Base-by-base conservation (phyloP, 2,888 invertebrate species). In the Atrina japonica region DNA sequence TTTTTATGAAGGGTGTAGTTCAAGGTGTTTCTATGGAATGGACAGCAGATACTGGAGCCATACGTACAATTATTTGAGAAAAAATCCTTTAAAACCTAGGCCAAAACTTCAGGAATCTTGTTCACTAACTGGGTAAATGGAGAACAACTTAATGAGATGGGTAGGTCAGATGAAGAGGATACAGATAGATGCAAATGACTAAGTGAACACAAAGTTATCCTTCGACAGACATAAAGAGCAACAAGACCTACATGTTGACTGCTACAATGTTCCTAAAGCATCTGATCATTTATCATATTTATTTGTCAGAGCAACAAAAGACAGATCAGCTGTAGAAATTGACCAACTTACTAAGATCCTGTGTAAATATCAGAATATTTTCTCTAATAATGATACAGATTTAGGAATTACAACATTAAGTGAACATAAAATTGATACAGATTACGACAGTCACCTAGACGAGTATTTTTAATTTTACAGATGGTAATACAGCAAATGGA, bases 321-420 rank as follows among this genome's bases (percentile, higher is more conserved):
- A 60, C 0, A 53, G 41, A 18, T 43, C n/a, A 2, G 16, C 9
- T n/a, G 18, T 14, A 16, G 60, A 67, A 49, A 23, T 7, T 16
- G 27, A 47, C 5, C 7, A 53, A 29, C 27, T 70, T 25, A 41
- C 21, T 18, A 21, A 52, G 1, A 50, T 73, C 6, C 69, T 71
- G 2, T 27, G 18, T 0, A 64, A 45, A 29, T 70, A 60, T 23
- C 27, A 45, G 21, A 29, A 55, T 25, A 52, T 18, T 5, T 73
- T 76, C 40, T 73, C 73, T 7, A 67, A 56, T 29, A 16, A 67
- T 41, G 73, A 73, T 21, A 61, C 58, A 53, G 68, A 77, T 43
- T 14, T 77, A 41, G 75, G 77, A 3, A 16, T 59, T 0, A 75
- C 75, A 7, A n/a, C 67, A 40, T 27, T 77, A 18, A 49, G 58